These are phyloP conservation scores for Gryllus longicercus DNA, from an alignment of 2,888 invertebrate species.

Conservation along the genomic window DNA sequence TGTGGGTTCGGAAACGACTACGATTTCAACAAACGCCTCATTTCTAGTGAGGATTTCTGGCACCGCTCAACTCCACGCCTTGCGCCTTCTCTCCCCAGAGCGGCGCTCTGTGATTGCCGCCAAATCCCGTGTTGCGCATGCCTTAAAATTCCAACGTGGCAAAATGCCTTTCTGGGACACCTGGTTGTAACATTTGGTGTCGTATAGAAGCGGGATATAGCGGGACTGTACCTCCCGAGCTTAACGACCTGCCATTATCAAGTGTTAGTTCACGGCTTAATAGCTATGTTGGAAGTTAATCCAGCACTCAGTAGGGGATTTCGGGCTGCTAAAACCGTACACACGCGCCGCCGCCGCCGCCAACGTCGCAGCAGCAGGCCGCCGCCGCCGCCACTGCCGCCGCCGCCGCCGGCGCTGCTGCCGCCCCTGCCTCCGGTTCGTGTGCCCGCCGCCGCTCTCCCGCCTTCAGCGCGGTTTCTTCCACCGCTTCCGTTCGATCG, in stretches of 20 bases:
- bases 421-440: too few relatives aligned
- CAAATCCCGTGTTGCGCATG: background rate
- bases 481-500: too few relatives aligned
- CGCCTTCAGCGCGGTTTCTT: too few relatives aligned
- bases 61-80: background rate
- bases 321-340: background rate
- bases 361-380: too few relatives aligned
- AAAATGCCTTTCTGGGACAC: background rate
- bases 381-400: too few relatives aligned
- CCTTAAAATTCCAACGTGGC: background rate
- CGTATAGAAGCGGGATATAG: conserved; percentile 10
- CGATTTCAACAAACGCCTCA: too few relatives aligned
- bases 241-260: conserved; percentile 17
- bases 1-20: too few relatives aligned
- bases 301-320: background rate
- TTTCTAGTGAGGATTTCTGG: too few relatives aligned
- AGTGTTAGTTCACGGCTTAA: conserved; percentile 17
- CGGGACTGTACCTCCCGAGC: background rate
- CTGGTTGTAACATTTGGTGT: conserved; percentile 10
- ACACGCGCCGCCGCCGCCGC: background rate
- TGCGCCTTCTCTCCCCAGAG: background rate
- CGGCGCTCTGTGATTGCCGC: background rate
- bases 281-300: conserved; percentile 8
- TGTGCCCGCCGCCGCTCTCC: too few relatives aligned
- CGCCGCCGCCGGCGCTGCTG: too few relatives aligned